phyloP scores from a whole-genome alignment of 2,797 vertebrate genomes.

The Euphonia xanthogaster region DNA sequence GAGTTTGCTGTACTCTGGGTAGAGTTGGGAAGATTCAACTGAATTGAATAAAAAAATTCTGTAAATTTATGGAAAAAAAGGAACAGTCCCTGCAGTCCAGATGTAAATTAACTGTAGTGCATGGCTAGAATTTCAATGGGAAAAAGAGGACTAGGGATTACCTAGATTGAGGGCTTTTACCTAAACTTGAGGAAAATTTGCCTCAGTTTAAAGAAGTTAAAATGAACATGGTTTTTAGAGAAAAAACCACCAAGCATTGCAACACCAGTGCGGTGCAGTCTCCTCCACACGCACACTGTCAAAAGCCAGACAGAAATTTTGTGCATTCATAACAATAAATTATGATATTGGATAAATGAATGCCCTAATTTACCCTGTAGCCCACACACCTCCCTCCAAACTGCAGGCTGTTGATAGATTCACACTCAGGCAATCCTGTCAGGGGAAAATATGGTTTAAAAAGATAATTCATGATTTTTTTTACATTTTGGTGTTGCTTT shows the following conservation, averaged over 20 bases:
- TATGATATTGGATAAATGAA: background rate
- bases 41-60: background rate
- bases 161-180: background rate
- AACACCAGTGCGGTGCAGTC: constrained; percentile 58
- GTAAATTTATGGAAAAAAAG: background rate
- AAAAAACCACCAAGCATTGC: constrained; percentile 1
- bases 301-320: background rate
- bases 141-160: background rate
- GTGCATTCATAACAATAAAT: background rate
- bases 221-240: background rate
- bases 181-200: background rate
- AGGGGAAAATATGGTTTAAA: constrained; percentile 52
- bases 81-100: background rate
- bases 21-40: background rate
- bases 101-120: background rate
- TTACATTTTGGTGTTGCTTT: constrained; percentile 79
- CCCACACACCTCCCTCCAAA: background rate
- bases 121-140: background rate
- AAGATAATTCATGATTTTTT: constrained; percentile 61
- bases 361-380: background rate
- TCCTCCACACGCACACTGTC: constrained; percentile 47
- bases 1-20: background rate
- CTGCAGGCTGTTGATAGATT: background rate
- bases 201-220: background rate
- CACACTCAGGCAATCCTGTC: background rate